Evolutionary conservation across 2,888 invertebrate species (phyloP).

Genomic region (Nezara viridula): DNA sequence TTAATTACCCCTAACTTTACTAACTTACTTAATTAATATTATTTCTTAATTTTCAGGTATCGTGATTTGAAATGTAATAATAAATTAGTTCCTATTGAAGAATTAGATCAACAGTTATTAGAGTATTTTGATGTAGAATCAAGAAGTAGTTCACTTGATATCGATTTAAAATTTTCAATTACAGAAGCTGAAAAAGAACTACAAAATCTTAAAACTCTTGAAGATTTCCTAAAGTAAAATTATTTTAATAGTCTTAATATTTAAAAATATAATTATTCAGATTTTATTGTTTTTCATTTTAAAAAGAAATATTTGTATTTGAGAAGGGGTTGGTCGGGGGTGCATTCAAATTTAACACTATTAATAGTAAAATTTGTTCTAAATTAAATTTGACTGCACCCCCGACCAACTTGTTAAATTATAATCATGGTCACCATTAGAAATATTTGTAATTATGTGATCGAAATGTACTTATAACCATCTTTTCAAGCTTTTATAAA

Average conservation of each 20-base stretch:
- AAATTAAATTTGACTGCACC: no score
- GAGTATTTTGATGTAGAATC: neutral
- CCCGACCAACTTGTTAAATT: no score
- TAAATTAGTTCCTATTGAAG: constrained; percentile 25
- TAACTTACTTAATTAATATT: neutral
- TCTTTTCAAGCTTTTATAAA: no score
- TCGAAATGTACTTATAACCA: no score
- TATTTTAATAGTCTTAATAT: neutral
- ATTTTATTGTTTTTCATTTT: no score
- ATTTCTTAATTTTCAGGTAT: neutral
- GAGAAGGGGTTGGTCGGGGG: no score
- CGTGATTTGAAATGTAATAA: constrained; percentile 5
- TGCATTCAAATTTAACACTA: no score
- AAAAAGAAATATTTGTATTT: no score
- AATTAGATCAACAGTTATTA: constrained; percentile 23
- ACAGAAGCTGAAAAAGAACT: constrained; percentile 1
- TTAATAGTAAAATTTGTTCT: no score
- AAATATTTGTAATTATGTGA: neutral
- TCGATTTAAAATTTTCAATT: constrained; percentile 1
- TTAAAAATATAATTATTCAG: neutral
- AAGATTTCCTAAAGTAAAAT: neutral
- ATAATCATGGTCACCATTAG: no score
- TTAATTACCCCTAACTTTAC: neutral
- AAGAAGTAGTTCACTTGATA: neutral
- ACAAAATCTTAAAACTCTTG: neutral